Conservation (phyloP, 2,888 invertebrate species). For the Lamellibrachia columna region DNA sequence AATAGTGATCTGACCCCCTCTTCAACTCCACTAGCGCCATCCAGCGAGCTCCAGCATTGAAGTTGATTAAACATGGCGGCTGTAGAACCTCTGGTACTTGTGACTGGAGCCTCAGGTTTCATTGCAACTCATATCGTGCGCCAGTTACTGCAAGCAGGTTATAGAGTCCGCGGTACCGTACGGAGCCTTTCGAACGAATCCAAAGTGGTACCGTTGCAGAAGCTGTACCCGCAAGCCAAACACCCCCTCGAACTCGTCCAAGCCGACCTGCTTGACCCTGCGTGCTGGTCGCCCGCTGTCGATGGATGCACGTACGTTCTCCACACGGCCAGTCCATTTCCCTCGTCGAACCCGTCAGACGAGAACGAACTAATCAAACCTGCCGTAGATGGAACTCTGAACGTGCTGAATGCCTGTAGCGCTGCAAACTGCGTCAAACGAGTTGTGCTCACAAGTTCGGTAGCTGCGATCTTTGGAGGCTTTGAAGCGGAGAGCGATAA, state of each 20-base stretch:
- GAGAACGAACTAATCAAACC: slow-evolving; percentile 66
- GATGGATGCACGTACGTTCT: slow-evolving; percentile 66
- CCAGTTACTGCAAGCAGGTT: slow-evolving; percentile 67
- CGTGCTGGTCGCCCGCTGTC: slow-evolving; percentile 59
- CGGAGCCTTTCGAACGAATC: slow-evolving; percentile 63
- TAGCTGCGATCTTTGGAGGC: slow-evolving; percentile 63
- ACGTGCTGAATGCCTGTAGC: slow-evolving; percentile 66
- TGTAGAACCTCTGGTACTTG: slow-evolving; percentile 62
- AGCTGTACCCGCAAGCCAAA: slow-evolving; percentile 47
- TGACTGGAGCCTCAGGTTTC: slow-evolving; percentile 70
- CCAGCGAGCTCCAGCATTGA: too few species aligned
- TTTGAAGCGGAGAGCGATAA: slow-evolving; percentile 41
- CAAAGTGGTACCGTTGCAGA: not conserved
- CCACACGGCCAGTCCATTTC: slow-evolving; percentile 47
- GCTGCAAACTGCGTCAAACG: slow-evolving; percentile 65
- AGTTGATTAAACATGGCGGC: not conserved
- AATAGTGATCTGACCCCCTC: too few species aligned
- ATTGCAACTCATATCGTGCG: slow-evolving; percentile 68
- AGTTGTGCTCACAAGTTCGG: slow-evolving; percentile 69
- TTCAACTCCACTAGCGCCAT: too few species aligned
- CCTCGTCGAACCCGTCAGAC: slow-evolving; percentile 57
- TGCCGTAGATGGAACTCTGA: slow-evolving; percentile 68
- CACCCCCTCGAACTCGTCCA: slow-evolving; percentile 67
- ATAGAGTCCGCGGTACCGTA: slow-evolving; percentile 68
- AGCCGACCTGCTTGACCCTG: slow-evolving; percentile 67